A percentile compares a stretch with the other conserved stretches of the same genome.
phyloP scores from a whole-genome alignment of 2,888 invertebrate genomes.

The Crematogaster levior region DNA sequence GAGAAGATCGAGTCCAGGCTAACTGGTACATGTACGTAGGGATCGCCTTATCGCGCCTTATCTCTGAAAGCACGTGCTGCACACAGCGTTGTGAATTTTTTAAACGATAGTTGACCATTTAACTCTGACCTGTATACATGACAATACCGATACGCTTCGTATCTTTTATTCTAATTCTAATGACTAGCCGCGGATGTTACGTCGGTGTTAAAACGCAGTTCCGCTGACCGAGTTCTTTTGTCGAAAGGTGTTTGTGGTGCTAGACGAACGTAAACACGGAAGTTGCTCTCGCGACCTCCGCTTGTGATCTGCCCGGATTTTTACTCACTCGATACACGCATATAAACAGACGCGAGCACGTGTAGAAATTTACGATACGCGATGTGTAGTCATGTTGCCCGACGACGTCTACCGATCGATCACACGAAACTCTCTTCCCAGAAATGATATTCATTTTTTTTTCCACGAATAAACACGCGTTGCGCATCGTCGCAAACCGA shows the following conservation, averaged over 20 bases:
- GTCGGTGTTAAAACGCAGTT: conserved; percentile 41
- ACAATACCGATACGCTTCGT: not conserved
- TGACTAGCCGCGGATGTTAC: conserved; percentile 31
- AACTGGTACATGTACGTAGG: not conserved
- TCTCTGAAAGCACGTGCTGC: not conserved
- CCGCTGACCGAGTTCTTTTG: conserved; percentile 47
- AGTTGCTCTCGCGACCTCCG: conserved; percentile 29
- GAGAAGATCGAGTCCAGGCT: conserved; percentile 14
- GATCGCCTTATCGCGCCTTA: not conserved
- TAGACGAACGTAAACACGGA: conserved; percentile 24
- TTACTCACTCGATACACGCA: conserved; percentile 25
- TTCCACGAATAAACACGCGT: conserved; percentile 12
- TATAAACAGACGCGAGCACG: not conserved
- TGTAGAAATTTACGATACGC: not conserved
- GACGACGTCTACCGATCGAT: not conserved
- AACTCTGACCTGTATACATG: not conserved
- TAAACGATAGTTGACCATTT: too few relatives aligned
- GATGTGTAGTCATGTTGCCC: too few relatives aligned
- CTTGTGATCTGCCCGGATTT: conserved; percentile 18
- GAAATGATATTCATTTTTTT: conserved; percentile 6
- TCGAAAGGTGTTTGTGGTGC: conserved; percentile 9
- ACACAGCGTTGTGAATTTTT: not conserved
- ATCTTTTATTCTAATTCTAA: conserved; percentile 32
- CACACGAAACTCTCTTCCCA: not conserved
- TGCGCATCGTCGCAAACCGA: conserved; percentile 25